Conservation (phyloP, 2,797 vertebrate species). For the Bradypodion ventrale region DNA sequence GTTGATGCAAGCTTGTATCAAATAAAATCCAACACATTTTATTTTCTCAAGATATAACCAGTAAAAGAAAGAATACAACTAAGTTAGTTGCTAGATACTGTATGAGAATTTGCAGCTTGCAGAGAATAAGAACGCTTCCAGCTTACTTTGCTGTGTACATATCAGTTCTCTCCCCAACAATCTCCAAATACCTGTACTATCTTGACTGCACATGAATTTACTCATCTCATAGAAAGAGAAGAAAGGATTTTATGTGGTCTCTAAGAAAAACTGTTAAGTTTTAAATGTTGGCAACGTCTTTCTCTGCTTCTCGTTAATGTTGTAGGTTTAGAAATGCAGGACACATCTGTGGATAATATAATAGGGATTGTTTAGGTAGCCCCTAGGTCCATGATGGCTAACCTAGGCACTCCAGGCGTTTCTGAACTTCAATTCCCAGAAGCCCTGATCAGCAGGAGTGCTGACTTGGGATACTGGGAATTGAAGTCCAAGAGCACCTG, state of each 20-base stretch:
- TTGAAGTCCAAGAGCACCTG: too few relatives aligned
- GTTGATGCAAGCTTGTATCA: not conserved
- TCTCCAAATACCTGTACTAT: not conserved
- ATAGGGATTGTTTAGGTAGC: not conserved
- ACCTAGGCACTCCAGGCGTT: too few relatives aligned
- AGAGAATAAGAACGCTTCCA: not conserved
- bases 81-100: not conserved
- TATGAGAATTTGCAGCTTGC: not conserved
- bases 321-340: not conserved
- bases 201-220: not conserved
- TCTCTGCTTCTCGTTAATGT: not conserved
- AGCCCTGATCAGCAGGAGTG: too few relatives aligned
- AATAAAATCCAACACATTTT: too few relatives aligned
- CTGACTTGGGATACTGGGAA: too few relatives aligned
- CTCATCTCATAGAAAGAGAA: not conserved
- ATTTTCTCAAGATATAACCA: too few relatives aligned
- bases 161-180: not conserved
- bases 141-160: not conserved
- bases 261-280: not conserved
- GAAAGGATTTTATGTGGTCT: not conserved
- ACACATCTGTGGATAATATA: slow-evolving; percentile 4
- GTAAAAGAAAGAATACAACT: too few relatives aligned
- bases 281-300: not conserved
- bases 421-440: too few relatives aligned
- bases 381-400: too few relatives aligned